Evolutionary conservation across 2,888 invertebrate species (phyloP), one percentile per base, ranked within the genome.

Genomic region (Steinernema hermaphroditum): DNA sequence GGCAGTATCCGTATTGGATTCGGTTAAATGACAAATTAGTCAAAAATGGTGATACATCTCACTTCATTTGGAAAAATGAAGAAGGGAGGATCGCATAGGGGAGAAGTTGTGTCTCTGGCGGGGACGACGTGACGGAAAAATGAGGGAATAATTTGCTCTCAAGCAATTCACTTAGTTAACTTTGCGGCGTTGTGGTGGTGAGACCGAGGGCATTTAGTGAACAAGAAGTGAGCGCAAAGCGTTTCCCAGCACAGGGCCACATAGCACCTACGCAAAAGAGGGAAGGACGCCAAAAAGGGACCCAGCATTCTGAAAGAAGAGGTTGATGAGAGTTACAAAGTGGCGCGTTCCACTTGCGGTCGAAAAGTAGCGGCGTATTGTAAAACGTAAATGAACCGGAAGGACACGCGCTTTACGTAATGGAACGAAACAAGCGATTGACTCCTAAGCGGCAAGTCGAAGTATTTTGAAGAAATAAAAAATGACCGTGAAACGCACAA

Each of bases 111-210:
- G 46, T 46, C 4, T 6, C 22, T 32, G 27, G 62, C 62, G 16
- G 27, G 27, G 32, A n/a, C 29, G 62, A 62, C 2, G 62, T 29
- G 29, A 32, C 6, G 54, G 27, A 16, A 9, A 4, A 62, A 62
- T 62, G 62, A 24, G 62, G 32, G 62, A 62, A 62, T 29, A 29
- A 62, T 62, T 62, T 62, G 32, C 34, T 62, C 62, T 62, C 62
- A 29, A 62, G 62, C 62, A 62, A 62, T 62, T 62, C 62, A 62
- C 62, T 62, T 62, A 62, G 62, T 62, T 62, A 62, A 62, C 62
- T 62, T 62, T 62, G 62, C 62, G 62, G 62, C 62, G 62, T 62
- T 62, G 29, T 62, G 62, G 62, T 32, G 62, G 32, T 62, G 62
- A 62, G 62, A 62, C 32, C 62, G n/a, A 16, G 24, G 29, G 62